Evolutionary conservation across 2,888 invertebrate species (phyloP).

Genomic region (Agriopis leucophaearia): DNA sequence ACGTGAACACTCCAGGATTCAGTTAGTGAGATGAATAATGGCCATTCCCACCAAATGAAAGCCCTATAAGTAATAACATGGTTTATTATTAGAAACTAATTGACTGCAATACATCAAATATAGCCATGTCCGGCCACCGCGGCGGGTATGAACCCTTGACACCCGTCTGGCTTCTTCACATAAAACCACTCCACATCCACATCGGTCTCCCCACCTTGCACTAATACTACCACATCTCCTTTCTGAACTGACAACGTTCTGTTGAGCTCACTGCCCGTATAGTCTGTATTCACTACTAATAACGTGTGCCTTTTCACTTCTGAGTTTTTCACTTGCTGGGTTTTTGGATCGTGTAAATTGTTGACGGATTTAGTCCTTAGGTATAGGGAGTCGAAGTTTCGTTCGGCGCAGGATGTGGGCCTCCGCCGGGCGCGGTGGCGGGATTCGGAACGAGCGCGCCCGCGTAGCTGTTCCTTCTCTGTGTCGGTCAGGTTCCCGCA

Average conservation of each 20-base stretch:
- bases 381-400: slow-evolving; percentile 90
- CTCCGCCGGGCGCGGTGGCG: slow-evolving; percentile 79
- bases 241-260: slow-evolving; percentile 88
- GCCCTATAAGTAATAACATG: background rate
- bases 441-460: slow-evolving; percentile 90
- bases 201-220: slow-evolving; percentile 81
- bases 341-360: slow-evolving; percentile 62
- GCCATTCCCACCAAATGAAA: background rate
- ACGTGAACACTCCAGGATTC: too few relatives aligned
- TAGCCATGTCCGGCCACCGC: slow-evolving; percentile 92
- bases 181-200: slow-evolving; percentile 92
- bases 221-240: slow-evolving; percentile 91
- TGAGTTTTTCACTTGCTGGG: slow-evolving; percentile 11
- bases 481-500: slow-evolving; percentile 93
- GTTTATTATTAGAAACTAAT: slow-evolving; percentile 22
- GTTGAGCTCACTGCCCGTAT: slow-evolving; percentile 83
- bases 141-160: slow-evolving; percentile 92
- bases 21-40: background rate
- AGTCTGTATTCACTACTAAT: slow-evolving; percentile 90
- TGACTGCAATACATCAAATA: slow-evolving; percentile 74
- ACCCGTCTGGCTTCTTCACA: slow-evolving; percentile 89
- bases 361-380: slow-evolving; percentile 83
- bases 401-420: slow-evolving; percentile 88
- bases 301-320: slow-evolving; percentile 88
- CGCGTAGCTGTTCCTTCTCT: slow-evolving; percentile 89